Conservation (phyloP, 2,888 invertebrate species). For the Theodoxus fluviatilis region DNA sequence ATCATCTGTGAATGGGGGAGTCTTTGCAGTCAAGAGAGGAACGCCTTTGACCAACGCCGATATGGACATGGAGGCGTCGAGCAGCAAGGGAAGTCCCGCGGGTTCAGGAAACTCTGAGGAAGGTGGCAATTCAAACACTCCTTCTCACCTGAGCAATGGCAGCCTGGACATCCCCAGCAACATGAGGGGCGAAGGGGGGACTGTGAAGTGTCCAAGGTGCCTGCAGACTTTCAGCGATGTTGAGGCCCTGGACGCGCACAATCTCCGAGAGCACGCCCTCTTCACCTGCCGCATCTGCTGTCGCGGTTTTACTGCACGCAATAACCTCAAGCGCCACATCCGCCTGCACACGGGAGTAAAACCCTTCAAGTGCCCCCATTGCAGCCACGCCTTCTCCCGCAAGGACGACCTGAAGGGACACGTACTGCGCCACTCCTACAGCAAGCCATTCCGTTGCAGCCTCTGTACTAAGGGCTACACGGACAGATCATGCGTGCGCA, state of each 20-base stretch:
- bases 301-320: constrained; percentile 48
- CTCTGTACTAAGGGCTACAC: constrained; percentile 49
- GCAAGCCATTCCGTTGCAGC: constrained; percentile 49
- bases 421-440: constrained; percentile 47
- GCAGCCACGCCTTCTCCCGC: constrained; percentile 47
- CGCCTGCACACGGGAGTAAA: constrained; percentile 50
- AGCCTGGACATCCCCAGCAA: constrained; percentile 24
- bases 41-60: not conserved
- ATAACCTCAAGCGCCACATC: constrained; percentile 51
- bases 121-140: not conserved
- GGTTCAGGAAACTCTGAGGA: constrained; percentile 22
- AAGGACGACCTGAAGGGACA: constrained; percentile 53
- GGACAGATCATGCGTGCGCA: constrained; percentile 45
- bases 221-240: constrained; percentile 37
- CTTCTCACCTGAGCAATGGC: constrained; percentile 2
- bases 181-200: constrained; percentile 28
- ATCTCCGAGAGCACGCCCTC: constrained; percentile 39
- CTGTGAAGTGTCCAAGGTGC: constrained; percentile 46
- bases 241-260: constrained; percentile 44
- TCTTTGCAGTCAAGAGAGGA: no score
- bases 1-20: no score
- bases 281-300: constrained; percentile 49
- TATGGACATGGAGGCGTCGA: not conserved
- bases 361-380: constrained; percentile 46
- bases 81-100: constrained; percentile 18